Evolutionary conservation across 2,888 invertebrate genomes (phyloP).

Genomic region (Aromia moschata): DNA sequence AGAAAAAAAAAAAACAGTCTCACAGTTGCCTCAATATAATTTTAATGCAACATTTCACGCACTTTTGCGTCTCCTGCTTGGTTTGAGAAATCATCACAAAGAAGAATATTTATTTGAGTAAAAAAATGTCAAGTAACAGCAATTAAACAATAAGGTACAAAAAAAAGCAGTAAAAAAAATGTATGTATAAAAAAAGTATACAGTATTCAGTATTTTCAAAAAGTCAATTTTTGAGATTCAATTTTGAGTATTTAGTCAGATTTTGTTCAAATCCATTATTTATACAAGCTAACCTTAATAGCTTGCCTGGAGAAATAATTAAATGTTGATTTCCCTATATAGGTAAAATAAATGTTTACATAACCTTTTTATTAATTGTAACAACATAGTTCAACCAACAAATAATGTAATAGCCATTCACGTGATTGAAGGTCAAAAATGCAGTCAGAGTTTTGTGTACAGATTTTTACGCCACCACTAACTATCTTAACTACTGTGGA

Average conservation of each 20-base stretch:
- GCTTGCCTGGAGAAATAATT: too few relatives aligned
- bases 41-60: neutral
- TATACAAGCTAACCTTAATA: too few relatives aligned
- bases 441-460: too few relatives aligned
- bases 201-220: neutral
- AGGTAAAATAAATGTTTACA: neutral
- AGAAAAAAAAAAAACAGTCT: conserved; percentile 33
- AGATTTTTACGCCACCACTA: too few relatives aligned
- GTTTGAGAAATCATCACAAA: too few relatives aligned
- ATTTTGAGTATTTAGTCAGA: neutral
- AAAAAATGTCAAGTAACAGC: neutral
- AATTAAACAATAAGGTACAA: neutral
- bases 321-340: too few relatives aligned
- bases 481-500: too few relatives aligned
- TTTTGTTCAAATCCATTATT: neutral
- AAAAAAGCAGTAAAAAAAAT: neutral
- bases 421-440: too few relatives aligned
- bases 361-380: neutral
- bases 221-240: neutral
- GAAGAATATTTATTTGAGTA: too few relatives aligned
- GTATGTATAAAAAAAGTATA: neutral
- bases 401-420: too few relatives aligned
- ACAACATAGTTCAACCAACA: too few relatives aligned
- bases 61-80: neutral
- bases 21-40: conserved; percentile 23